Base-by-base conservation (phyloP, 2,888 invertebrate species). In the Andrena dorsata region DNA sequence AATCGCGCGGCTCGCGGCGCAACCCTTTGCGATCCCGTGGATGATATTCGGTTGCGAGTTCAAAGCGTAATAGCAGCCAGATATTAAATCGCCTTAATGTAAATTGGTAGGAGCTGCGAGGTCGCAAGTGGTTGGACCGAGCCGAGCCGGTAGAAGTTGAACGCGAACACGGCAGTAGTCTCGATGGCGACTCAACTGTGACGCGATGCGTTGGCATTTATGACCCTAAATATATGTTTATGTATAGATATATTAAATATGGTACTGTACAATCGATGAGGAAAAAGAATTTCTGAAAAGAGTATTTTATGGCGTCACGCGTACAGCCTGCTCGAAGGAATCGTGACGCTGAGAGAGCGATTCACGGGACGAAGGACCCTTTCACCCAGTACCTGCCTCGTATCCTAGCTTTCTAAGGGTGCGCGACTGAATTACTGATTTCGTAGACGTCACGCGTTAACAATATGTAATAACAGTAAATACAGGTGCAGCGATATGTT, bases 231-330 rank as follows among this genome's bases (percentile, higher is more conserved):
- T 66, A 68, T 72, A 26, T 56, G 63, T 72, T 65, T 65, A 35
- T 66, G 35, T 72, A 71, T 81, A 70, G 53, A 81, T 75, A 81
- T 68, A 69, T 81, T 79, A 63, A 73, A 68, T 66, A 70, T 73
- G 73, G 73, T 74, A 82, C 78, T 82, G 66, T 82, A 82, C 83
- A 83, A 65, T 78, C 53, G 73, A 74, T 76, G 68, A 60, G 73
- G 66, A 78, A 58, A 64, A 71, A 58, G 53, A 71, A 53, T 70
- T 73, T 70, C 51, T 49, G 65, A 66, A 77, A 41, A 65, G 70
- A 82, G 72, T 82, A 77, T 73, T 76, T 72, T 47, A 74, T 49
- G 80, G 41, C 35, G 56, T 16, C 32, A 63, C 51, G 32, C 47
- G 41, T 35, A 32, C 32, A 41, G 64, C 26, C 8, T 10, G 56